These are phyloP conservation scores for Nanorana parkeri DNA, from an alignment of 2,113 vertebrate genomes.

Conservation along the genomic window DNA sequence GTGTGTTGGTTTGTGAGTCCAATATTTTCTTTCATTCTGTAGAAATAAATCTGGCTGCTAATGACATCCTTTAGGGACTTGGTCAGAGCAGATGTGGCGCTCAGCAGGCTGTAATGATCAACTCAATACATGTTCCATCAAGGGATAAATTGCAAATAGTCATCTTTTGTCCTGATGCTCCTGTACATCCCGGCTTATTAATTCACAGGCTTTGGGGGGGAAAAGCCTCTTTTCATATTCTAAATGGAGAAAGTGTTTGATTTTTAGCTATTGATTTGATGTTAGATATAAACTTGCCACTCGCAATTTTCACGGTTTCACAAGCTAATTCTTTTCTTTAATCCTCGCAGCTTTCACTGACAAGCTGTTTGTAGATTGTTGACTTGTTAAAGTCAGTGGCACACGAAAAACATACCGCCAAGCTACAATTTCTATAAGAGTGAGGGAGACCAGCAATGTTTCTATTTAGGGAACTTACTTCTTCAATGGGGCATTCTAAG, in stretches of 20 bases:
- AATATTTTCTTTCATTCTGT: conserved; percentile 41
- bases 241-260: conserved; percentile 45
- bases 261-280: conserved; percentile 40
- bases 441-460: too few species aligned
- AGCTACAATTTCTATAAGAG: too few species aligned
- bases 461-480: too few species aligned
- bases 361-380: neutral
- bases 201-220: conserved; percentile 2
- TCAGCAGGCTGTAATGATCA: conserved; percentile 25
- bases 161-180: conserved; percentile 50
- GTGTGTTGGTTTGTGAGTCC: neutral
- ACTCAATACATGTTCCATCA: conserved; percentile 50
- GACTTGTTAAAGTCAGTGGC: conserved; percentile 13
- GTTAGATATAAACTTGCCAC: conserved; percentile 17
- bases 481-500: too few species aligned
- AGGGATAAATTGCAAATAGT: conserved; percentile 46
- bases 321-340: conserved; percentile 22
- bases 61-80: conserved; percentile 50
- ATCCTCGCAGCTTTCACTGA: conserved; percentile 2
- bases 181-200: conserved; percentile 21
- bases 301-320: conserved; percentile 5
- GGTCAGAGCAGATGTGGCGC: conserved; percentile 36
- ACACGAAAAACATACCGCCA: too few species aligned
- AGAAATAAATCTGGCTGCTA: conserved; percentile 39
- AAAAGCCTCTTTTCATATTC: conserved; percentile 41